Evolutionary conservation across 2,797 vertebrate species (phyloP), one percentile per base, ranked within the genome.

Genomic region (Pitangus sulphuratus): DNA sequence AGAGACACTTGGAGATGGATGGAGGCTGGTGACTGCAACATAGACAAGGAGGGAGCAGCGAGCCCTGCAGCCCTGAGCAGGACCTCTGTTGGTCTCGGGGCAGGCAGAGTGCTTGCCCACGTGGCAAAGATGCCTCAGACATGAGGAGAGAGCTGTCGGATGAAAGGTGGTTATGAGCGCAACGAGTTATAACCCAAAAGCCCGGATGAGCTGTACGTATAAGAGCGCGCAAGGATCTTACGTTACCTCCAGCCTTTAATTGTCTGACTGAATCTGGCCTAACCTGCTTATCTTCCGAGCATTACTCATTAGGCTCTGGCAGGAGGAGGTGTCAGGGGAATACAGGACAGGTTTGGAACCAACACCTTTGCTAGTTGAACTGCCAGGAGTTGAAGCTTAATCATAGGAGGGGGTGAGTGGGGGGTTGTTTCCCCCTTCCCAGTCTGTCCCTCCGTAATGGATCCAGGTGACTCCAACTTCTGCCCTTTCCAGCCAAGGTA

Each of bases 261-360:
- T 96, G 80, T 30, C 85, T 48, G 62, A 4, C 62, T 50, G 70
- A 79, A 93, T 94, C 85, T 93, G 93, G 94, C 94, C 85, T 87
- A 94, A 95, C 93, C 96, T 94, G 95, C 95, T 92, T 94, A 90
- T 96, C 94, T 91, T 60, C 94, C 19, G 87, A 68, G 93, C 62
- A 3, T 95, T 93, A 82, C 86, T 95, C 94, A 93, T 3, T 6
- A 1, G 28, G 51, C 50, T 39, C 50, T 90, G 91, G 87, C 87
- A 94, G 83, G 77, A 96, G 82, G 72, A 93, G 89, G 83, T 91
- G 89, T 60, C 57, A 57, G 20, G 42, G 91, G 91, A 78, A 86
- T 20, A 66, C 3, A 4, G 62, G 83, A 69, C 74, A n/a, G 58
- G 33, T 93, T 56, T 40, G 81, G 83, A 90, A 86, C 74, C 91